Conservation (phyloP, 2,797 vertebrate species). For the Typhlichthys eigenmanni region DNA sequence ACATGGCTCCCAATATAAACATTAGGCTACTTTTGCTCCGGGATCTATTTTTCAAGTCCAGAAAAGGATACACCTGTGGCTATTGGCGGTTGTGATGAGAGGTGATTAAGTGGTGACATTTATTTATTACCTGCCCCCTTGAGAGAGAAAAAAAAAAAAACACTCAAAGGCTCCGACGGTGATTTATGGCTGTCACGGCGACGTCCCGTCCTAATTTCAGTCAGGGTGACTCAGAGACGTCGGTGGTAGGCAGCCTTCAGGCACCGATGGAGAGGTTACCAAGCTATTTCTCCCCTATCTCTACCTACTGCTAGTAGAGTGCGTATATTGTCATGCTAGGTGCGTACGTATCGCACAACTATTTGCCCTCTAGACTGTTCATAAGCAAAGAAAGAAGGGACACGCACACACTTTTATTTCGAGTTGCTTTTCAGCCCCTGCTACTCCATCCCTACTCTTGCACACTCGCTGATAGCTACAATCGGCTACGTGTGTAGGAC, state of each 20-base stretch:
- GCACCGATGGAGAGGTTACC: slow-evolving; percentile 50
- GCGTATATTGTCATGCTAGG: slow-evolving; percentile 55
- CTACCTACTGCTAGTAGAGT: slow-evolving; percentile 22
- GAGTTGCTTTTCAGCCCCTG: slow-evolving; percentile 35
- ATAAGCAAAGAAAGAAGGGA: slow-evolving; percentile 6
- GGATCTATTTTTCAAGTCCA: slow-evolving; percentile 78
- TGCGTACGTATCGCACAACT: slow-evolving; percentile 45
- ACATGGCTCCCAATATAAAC: slow-evolving; percentile 27
- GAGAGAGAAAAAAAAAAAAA: slow-evolving; percentile 31
- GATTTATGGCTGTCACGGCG: slow-evolving; percentile 54
- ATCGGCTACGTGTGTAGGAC: slow-evolving; percentile 22
- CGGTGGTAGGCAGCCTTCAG: slow-evolving; percentile 37
- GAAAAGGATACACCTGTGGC: slow-evolving; percentile 76
- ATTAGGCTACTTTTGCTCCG: slow-evolving; percentile 79
- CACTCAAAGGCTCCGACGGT: slow-evolving; percentile 22
- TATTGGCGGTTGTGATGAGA: slow-evolving; percentile 47
- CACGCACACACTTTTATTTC: slow-evolving; percentile 34
- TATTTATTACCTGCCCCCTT: slow-evolving; percentile 33
- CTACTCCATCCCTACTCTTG: slow-evolving; percentile 7
- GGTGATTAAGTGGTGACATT: slow-evolving; percentile 59
- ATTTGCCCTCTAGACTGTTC: slow-evolving; percentile 49
- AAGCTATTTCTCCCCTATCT: slow-evolving; percentile 19
- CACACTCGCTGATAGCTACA: slow-evolving; percentile 37
- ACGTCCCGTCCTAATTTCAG: slow-evolving; percentile 53
- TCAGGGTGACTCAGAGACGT: slow-evolving; percentile 42